Evolutionary conservation across 2,797 vertebrate genomes (phyloP).

Genomic region (Arnoldichthys spilopterus): DNA sequence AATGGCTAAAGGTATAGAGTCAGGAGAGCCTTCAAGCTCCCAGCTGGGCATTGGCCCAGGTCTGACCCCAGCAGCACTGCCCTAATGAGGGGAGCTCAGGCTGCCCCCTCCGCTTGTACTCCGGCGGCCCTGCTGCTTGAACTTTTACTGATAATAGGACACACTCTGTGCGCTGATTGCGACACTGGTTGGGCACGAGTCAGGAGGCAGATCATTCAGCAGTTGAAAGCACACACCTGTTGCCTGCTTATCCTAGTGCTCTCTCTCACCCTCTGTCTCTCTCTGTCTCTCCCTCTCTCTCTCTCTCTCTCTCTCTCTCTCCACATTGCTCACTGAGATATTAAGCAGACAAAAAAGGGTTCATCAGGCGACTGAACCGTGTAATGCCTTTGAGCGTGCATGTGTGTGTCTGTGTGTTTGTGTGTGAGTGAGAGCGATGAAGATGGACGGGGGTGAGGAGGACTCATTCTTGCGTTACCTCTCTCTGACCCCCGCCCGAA

Average conservation of each 20-base stretch:
- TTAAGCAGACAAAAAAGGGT: conserved; percentile 34
- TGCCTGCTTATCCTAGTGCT: conserved; percentile 26
- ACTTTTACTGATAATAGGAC: conserved; percentile 59
- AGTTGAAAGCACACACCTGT: conserved; percentile 47
- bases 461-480: conserved; percentile 82
- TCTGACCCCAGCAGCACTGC: conserved; percentile 56
- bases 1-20: conserved; percentile 34
- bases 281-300: background rate
- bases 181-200: conserved; percentile 49
- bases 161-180: conserved; percentile 51
- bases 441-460: conserved; percentile 62
- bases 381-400: conserved; percentile 51
- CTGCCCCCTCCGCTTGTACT: conserved; percentile 44
- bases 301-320: background rate
- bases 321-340: conserved; percentile 1
- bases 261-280: background rate
- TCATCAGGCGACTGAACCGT: conserved; percentile 50
- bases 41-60: conserved; percentile 58
- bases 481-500: conserved; percentile 78
- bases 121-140: conserved; percentile 46
- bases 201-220: conserved; percentile 36
- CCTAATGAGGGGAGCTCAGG: conserved; percentile 51
- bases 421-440: conserved; percentile 52
- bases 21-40: conserved; percentile 32
- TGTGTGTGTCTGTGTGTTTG: conserved; percentile 49